Evolutionary conservation across 2,888 invertebrate genomes (phyloP), one percentile per base, ranked within the genome.

Genomic region (Latrodectus elegans): DNA sequence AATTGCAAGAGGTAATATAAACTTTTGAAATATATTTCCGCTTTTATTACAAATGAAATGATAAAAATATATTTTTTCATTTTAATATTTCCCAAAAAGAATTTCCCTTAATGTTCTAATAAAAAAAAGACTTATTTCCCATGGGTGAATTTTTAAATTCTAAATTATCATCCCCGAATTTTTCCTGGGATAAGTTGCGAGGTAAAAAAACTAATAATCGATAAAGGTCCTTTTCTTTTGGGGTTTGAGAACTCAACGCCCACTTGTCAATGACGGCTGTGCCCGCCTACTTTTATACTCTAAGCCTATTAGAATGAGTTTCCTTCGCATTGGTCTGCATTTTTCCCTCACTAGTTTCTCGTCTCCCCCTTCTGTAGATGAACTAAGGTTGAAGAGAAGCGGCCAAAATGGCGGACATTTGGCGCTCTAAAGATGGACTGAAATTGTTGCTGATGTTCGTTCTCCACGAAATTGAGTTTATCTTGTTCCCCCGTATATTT

Each of bases 251-350:
- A 67, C 75, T 70, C 76, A 15, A 52, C 72, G 70, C 80, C 22
- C 84, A 72, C 77, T 77, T 77, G 77, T 84, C 84, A 84, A 70
- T 60, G 64, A 67, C 64, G 22, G 70, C 76, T 60, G 86, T 81
- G 75, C 76, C 86, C 86, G 86, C 86, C 86, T 72, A 64, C 81
- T 76, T 86, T 67, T 71, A 75, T 74, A 71, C 81, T 81, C 68
- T 86, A 80, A 86, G 86, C 86, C 86, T 86, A 86, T 86, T 86
- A 86, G 76, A 74, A 72, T 71, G 80, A 75, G 81, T 76, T 81
- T 72, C 65, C 26, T 55, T 65, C 65, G 80, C 75, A 77, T 72
- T 84, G 77, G 77, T 60, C 84, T 84, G 71, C 67, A 64, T 49
- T 67, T 74, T 74, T 79, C 75, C 86, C 60, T 38, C 51, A 38